These are phyloP conservation scores for Cirrhinus molitorella DNA, from an alignment of 2,797 vertebrate genomes.

Conservation along the genomic window DNA sequence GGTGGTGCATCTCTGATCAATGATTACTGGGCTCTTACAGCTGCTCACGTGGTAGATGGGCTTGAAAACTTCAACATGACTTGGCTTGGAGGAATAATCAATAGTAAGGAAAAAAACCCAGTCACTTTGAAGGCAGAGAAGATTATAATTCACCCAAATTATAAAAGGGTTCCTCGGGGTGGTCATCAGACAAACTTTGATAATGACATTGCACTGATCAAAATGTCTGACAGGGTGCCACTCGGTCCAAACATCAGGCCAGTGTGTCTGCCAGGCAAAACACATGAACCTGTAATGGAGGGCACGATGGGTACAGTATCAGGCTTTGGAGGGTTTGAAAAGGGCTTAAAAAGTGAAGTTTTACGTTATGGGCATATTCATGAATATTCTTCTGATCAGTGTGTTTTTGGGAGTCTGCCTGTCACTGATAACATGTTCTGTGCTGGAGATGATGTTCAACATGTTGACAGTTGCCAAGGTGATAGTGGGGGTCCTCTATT, in stretches of 20 bases:
- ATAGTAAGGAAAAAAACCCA: fast-evolving
- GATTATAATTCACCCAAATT: constrained; percentile 73
- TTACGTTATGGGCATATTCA: constrained; percentile 37
- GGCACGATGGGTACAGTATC: constrained; percentile 53
- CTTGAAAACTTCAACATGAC: fast-evolving
- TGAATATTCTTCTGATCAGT: constrained; percentile 41
- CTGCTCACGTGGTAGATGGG: constrained; percentile 68
- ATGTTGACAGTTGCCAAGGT: constrained; percentile 61
- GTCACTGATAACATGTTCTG: constrained; percentile 68
- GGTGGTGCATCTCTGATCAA: constrained; percentile 74
- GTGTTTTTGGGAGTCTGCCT: constrained; percentile 37
- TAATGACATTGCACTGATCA: constrained; percentile 67
- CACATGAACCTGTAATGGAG: not conserved
- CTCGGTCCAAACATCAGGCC: constrained; percentile 62
- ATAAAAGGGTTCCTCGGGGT: not conserved
- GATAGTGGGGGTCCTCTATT: constrained; percentile 60
- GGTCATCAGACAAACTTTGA: not conserved
- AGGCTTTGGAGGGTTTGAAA: constrained; percentile 54
- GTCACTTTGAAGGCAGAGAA: constrained; percentile 66
- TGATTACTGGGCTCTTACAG: constrained; percentile 78
- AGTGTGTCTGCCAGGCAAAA: constrained; percentile 61
- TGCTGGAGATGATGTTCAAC: constrained; percentile 54
- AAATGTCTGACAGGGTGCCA: constrained; percentile 53
- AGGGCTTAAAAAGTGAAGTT: fast-evolving
- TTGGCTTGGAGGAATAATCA: constrained; percentile 65